Evolutionary conservation across 2,797 vertebrate species (phyloP), one percentile per base, ranked within the genome.

Genomic region (Chiroxiphia lanceolata): DNA sequence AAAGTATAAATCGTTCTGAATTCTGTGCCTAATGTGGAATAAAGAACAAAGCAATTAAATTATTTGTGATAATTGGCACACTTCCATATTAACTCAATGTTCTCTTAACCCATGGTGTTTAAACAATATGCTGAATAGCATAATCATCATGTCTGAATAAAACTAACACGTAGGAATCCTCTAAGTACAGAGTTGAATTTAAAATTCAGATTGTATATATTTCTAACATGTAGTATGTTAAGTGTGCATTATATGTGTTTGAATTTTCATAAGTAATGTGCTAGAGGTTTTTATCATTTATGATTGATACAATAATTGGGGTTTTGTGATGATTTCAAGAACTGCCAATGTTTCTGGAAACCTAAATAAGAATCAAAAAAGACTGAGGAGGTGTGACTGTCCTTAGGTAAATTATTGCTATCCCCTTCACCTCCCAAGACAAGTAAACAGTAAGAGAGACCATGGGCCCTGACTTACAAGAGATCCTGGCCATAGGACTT

Each of bases 41-140:
- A 87, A 54, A 84, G 50, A 83, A 68, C 44, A 93, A 78, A 50
- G 90, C 90, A 92, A 48, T 92, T 70, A 48, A 76, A 87, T 90
- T 88, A 45, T 65, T 81, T 71, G 61, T 90, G 83, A 26, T 91
- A 88, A 83, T 80, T 60, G 51, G 74, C 59, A 60, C 75, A 59
- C 71, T 85, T 79, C 13, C 13, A 40, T 87, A 36, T 74, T 85
- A 84, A 86, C 71, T 72, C 59, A 60, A 20, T 84, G 78, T 25
- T 9, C 19, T 89, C 70, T 83, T 94, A 91, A 83, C 90, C 80
- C 53, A 13, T 45, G 21, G 18, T 64, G 51, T 90, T 83, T 83
- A 18, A 93, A 90, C 74, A 89, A 10, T 72, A 61, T 84, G 67
- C 64, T 94, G 70, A 91, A 91, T 60, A 89, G n/a, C 57, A 48